These are phyloP conservation scores for Temnothorax longispinosus DNA, from an alignment of 1,140 invertebrate species.

Conservation along the genomic window DNA sequence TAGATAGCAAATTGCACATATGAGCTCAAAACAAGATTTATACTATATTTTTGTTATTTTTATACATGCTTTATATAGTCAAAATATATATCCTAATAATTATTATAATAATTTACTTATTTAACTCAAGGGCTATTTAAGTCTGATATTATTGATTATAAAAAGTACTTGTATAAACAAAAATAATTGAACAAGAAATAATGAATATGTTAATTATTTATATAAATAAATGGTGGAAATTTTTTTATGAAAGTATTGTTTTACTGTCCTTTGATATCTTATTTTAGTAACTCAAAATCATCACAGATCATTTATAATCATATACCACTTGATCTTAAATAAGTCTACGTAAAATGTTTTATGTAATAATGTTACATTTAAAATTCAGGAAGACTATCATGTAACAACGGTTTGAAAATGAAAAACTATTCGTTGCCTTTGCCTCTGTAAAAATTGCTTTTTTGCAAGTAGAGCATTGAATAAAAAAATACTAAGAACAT, in stretches of 20 bases:
- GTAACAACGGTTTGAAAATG: neutral
- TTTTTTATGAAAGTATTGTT: conserved; percentile 15
- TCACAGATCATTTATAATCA: conserved; percentile 43
- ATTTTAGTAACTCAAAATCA: conserved; percentile 21
- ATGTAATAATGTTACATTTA: neutral
- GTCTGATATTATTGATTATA: conserved; percentile 22
- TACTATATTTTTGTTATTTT: conserved; percentile 42
- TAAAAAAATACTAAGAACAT: conserved; percentile 12
- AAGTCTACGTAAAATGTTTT: conserved; percentile 22
- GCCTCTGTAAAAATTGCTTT: conserved; percentile 11
- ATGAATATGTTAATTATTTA: conserved; percentile 28
- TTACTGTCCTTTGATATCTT: neutral
- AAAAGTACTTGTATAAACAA: conserved; percentile 30
- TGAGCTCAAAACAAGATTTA: conserved; percentile 12
- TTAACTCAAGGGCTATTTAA: conserved; percentile 18
- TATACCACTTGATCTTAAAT: conserved; percentile 4
- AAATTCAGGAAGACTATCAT: conserved; percentile 14
- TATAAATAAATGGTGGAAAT: conserved; percentile 23
- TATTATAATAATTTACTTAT: conserved; percentile 23
- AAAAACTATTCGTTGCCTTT: neutral
- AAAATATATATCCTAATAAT: conserved; percentile 6
- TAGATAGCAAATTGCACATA: conserved; percentile 48
- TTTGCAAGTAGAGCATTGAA: conserved; percentile 12
- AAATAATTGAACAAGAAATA: conserved; percentile 26
- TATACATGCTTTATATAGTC: conserved; percentile 11